phyloP scores from a whole-genome alignment of 2,888 invertebrate genomes.

The Temnothorax rugatulus region DNA sequence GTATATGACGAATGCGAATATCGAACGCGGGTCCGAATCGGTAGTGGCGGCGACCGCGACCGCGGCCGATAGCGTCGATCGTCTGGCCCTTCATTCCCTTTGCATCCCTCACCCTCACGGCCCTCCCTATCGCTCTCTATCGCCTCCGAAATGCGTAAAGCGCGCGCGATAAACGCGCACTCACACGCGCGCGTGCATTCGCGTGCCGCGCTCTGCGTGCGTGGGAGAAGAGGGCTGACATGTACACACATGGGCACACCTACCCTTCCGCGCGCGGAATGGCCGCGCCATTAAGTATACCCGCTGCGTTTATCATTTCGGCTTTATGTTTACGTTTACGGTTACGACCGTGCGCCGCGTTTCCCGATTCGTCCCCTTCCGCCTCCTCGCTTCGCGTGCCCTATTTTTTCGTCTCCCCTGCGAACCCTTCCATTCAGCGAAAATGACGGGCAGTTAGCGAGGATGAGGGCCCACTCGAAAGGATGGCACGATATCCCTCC shows the following conservation, averaged over 20 bases:
- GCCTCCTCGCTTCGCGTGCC: constrained; percentile 28
- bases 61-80: constrained; percentile 66
- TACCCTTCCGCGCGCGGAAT: constrained; percentile 32
- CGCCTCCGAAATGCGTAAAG: constrained; percentile 69
- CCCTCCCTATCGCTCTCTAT: constrained; percentile 61
- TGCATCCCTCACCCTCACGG: constrained; percentile 1
- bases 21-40: constrained; percentile 74
- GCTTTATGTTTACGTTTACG: constrained; percentile 82
- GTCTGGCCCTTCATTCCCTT: constrained; percentile 30
- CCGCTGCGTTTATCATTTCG: constrained; percentile 82
- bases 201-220: constrained; percentile 60
- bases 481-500: constrained; percentile 9
- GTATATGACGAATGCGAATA: constrained; percentile 78
- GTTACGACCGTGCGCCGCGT: constrained; percentile 68
- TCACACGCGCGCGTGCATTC: constrained; percentile 43
- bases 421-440: constrained; percentile 17
- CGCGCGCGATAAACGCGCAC: constrained; percentile 61
- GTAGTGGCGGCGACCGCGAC: constrained; percentile 62
- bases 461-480: constrained; percentile 23
- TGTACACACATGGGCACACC: not conserved
- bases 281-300: constrained; percentile 80
- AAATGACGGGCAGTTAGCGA: constrained; percentile 45
- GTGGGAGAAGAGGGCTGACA: not conserved
- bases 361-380: constrained; percentile 33
- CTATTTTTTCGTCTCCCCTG: constrained; percentile 50